These are phyloP conservation scores for Eristalis arbustorum DNA, from an alignment of 2,888 invertebrate species.

Conservation along the genomic window DNA sequence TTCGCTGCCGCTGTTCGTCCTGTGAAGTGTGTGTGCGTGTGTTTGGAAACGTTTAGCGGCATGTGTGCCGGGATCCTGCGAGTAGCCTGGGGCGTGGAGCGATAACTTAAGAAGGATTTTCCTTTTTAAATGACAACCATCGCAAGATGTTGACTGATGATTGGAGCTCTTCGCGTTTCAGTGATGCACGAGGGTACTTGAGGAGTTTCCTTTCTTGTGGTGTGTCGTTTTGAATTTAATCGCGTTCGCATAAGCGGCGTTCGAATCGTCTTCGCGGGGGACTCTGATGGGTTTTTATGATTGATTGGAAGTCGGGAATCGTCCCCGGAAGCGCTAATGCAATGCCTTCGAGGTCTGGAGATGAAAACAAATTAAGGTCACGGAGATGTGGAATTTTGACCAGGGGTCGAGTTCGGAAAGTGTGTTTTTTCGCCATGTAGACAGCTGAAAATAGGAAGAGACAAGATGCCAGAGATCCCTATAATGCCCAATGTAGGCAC, in stretches of 20 bases:
- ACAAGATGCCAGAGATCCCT: no score
- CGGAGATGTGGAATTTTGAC: background rate
- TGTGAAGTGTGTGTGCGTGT: slow-evolving; percentile 3
- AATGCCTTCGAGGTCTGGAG: background rate
- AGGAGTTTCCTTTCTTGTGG: background rate
- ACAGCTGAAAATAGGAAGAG: no score
- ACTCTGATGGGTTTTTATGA: background rate
- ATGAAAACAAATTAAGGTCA: background rate
- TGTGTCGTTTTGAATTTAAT: background rate
- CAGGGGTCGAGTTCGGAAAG: background rate
- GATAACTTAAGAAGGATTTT: background rate
- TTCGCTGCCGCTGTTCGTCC: background rate
- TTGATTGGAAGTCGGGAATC: background rate
- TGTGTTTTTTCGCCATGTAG: background rate
- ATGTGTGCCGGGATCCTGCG: background rate
- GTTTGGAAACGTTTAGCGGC: slow-evolving; percentile 7
- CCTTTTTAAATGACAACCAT: background rate
- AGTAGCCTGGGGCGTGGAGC: slow-evolving; percentile 1
- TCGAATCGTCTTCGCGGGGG: background rate
- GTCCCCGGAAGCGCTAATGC: background rate
- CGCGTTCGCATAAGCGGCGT: background rate
- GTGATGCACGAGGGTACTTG: background rate
- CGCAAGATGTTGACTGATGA: background rate
- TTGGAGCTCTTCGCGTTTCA: background rate
- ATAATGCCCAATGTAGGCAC: no score